A percentile compares a stretch with the other conserved stretches of the same genome.
These are phyloP conservation scores for Chaetophractus vellerosus DNA, from an alignment of 2,797 vertebrate species.

Conservation along the genomic window DNA sequence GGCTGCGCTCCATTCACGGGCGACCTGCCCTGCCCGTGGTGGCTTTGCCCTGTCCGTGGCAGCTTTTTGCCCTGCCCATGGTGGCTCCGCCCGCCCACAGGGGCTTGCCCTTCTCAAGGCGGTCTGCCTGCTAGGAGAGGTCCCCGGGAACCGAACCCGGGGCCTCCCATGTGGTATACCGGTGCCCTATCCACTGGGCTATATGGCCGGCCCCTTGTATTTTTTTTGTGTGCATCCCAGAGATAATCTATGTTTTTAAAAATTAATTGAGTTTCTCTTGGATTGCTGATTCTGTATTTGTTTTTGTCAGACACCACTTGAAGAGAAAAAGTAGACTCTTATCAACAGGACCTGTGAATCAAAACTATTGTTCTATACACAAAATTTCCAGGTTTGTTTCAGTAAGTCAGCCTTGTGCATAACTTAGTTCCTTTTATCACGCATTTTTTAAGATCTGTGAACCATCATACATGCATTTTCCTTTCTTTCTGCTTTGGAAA, in stretches of 20 bases:
- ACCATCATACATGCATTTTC: not conserved
- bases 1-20: too few relatives aligned
- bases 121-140: too few relatives aligned
- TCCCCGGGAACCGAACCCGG: too few relatives aligned
- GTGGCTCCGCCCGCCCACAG: too few relatives aligned
- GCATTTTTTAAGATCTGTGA: constrained; percentile 9
- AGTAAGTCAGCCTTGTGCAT: not conserved
- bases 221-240: not conserved
- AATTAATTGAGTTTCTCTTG: not conserved
- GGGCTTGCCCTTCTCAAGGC: too few relatives aligned
- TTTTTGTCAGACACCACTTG: constrained; percentile 3
- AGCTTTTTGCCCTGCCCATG: too few relatives aligned
- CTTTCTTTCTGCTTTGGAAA: not conserved
- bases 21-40: too few relatives aligned
- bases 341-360: not conserved
- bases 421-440: not conserved
- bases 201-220: too few relatives aligned
- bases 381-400: not conserved
- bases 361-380: not conserved
- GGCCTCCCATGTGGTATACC: too few relatives aligned
- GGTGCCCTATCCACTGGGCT: too few relatives aligned
- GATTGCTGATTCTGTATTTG: constrained; percentile 36
- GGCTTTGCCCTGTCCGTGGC: too few relatives aligned
- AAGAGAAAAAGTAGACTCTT: not conserved
- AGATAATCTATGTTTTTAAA: not conserved